Evolutionary conservation across 2,113 vertebrate genomes (phyloP), one percentile per base, ranked within the genome.

Genomic region (Morone saxatilis): DNA sequence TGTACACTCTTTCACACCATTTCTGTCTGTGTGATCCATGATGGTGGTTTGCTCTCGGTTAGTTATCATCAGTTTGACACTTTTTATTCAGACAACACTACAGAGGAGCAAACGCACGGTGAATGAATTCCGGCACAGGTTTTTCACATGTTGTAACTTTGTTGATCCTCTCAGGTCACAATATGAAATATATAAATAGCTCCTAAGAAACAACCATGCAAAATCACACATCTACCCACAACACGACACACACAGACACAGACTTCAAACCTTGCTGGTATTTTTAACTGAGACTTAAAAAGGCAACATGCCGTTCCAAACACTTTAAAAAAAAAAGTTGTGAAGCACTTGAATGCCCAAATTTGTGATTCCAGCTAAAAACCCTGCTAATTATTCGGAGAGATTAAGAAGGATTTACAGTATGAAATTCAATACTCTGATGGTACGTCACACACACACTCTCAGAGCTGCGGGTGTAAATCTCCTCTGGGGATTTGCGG

Each of bases 381-480:
- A 25, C 1, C 6, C 10, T n/a, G 56, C 40, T 81, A 72, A 78
- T 81, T 78, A 84, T 73, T 74, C n/a, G 12, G 38, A 57, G 62
- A 63, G 81, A 59, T 81, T 73, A 60, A 38, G 12, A n/a, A 6
- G 48, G 50, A 59, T 65, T 73, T 73, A 73, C 36, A 45, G 22
- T 11, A 10, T 57, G 60, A 43, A 76, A 40, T 40, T 56, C 11
- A 10, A 41, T 13, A 43, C 16, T 50, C 20, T 51, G 66, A 41
- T 12, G 0, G 17, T 4, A 57, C 22, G 4, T 53, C 74, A 22
- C 6, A 2, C 3, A 0, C 68, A 36, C 4, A 3, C 51, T 0
- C 75, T 19, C 57, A 38, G n/a, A 78, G 60, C 41, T 68, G 41
- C 11, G 11, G 31, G 31, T 67, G 22, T 2, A 36, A 67, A 53